Conservation (phyloP, 2,797 vertebrate species). For the Scarus forsteni region DNA sequence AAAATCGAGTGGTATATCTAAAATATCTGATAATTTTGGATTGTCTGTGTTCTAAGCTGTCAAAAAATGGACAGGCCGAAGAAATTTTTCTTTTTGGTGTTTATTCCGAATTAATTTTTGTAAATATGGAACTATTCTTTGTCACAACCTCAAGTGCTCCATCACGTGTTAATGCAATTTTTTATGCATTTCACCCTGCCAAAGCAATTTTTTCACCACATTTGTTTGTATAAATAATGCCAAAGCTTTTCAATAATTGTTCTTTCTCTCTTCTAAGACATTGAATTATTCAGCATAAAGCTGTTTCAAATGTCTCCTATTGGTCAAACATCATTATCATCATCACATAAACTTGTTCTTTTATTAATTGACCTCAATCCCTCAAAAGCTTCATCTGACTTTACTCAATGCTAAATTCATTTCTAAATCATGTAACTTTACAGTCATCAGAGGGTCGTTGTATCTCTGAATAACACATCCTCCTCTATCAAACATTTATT, state of each 20-base stretch:
- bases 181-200: too few species aligned
- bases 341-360: constrained; percentile 10
- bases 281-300: constrained; percentile 61
- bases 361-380: too few species aligned
- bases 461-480: too few species aligned
- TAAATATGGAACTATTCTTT: too few species aligned
- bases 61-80: too few species aligned
- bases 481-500: not conserved
- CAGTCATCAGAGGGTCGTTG: too few species aligned
- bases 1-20: too few species aligned
- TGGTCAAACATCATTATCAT: constrained; percentile 24
- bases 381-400: not conserved
- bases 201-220: too few species aligned
- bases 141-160: not conserved
- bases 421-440: constrained; percentile 4
- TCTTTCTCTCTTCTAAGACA: constrained; percentile 3
- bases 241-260: constrained; percentile 11
- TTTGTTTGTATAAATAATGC: not conserved
- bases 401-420: not conserved
- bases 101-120: too few species aligned
- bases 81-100: too few species aligned
- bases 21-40: too few species aligned
- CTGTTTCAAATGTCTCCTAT: constrained; percentile 37
- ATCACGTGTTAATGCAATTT: not conserved
- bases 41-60: too few species aligned